Evolutionary conservation across 2,888 invertebrate genomes (phyloP).

Genomic region (Diabrotica balteata): DNA sequence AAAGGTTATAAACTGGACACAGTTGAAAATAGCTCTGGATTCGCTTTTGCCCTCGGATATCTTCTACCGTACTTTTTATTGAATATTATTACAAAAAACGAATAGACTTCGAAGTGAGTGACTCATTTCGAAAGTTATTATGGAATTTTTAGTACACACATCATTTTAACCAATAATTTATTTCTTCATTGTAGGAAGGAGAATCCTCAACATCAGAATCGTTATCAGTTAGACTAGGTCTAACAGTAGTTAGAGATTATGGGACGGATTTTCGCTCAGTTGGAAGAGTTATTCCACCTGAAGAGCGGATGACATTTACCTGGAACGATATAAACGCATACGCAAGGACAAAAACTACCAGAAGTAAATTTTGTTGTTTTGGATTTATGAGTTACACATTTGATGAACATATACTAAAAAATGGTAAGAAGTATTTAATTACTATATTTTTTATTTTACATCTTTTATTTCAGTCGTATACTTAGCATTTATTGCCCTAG

Average conservation of each 20-base stretch:
- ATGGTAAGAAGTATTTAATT: not conserved
- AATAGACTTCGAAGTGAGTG: too few relatives aligned
- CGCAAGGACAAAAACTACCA: constrained; percentile 43
- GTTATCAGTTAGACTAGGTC: constrained; percentile 12
- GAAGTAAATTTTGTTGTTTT: constrained; percentile 35
- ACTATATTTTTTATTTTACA: too few relatives aligned
- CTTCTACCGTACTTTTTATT: too few relatives aligned
- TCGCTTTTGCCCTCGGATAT: too few relatives aligned
- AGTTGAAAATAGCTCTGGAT: too few relatives aligned
- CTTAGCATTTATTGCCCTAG: too few relatives aligned
- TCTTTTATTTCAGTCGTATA: too few relatives aligned
- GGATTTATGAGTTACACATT: constrained; percentile 38
- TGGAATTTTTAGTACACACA: too few relatives aligned
- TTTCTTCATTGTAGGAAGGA: constrained; percentile 23
- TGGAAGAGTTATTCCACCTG: constrained; percentile 39
- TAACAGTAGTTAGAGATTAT: constrained; percentile 37
- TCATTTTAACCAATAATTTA: too few relatives aligned
- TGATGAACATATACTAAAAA: not conserved
- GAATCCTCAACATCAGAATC: constrained; percentile 25
- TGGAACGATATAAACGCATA: constrained; percentile 84
- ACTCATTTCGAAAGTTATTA: too few relatives aligned
- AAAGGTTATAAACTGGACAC: too few relatives aligned
- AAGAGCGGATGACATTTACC: constrained; percentile 70
- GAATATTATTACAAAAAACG: too few relatives aligned
- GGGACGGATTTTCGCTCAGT: constrained; percentile 36